Conservation (phyloP, 2,797 vertebrate genomes). For the Trachops cirrhosus region DNA sequence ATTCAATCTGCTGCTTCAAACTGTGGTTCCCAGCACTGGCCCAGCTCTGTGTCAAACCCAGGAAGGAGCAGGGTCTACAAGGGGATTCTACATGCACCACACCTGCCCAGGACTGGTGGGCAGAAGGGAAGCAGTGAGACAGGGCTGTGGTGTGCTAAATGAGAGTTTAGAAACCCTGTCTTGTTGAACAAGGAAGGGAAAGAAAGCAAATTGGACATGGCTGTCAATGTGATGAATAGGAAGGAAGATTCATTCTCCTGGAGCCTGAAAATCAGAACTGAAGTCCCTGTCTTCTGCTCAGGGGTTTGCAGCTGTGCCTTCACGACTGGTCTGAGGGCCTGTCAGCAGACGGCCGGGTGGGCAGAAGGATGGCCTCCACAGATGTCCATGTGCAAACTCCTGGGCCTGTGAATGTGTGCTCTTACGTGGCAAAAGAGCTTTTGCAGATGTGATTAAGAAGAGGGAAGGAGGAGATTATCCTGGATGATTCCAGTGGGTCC, state of each 20-base stretch:
- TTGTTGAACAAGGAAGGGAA: not conserved
- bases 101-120: not conserved
- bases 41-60: not conserved
- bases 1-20: not conserved
- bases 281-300: not conserved
- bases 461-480: not conserved
- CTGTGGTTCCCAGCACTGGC: too few relatives aligned
- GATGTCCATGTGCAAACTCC: not conserved
- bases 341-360: too few relatives aligned
- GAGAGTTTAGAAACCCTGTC: not conserved
- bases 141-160: not conserved
- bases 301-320: not conserved
- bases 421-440: not conserved
- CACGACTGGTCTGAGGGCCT: not conserved
- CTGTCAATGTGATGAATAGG: not conserved
- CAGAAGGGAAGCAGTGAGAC: not conserved
- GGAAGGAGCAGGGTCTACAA: not conserved
- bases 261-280: not conserved
- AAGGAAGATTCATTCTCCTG: not conserved
- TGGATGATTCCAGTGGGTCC: not conserved
- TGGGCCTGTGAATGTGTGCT: not conserved
- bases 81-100: not conserved
- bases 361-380: not conserved
- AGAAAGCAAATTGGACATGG: not conserved
- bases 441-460: not conserved